A percentile compares a stretch with the other conserved stretches of the same genome.
Evolutionary conservation across 1,140 invertebrate genomes (phyloP).

Genomic region (Bombus pascuorum): DNA sequence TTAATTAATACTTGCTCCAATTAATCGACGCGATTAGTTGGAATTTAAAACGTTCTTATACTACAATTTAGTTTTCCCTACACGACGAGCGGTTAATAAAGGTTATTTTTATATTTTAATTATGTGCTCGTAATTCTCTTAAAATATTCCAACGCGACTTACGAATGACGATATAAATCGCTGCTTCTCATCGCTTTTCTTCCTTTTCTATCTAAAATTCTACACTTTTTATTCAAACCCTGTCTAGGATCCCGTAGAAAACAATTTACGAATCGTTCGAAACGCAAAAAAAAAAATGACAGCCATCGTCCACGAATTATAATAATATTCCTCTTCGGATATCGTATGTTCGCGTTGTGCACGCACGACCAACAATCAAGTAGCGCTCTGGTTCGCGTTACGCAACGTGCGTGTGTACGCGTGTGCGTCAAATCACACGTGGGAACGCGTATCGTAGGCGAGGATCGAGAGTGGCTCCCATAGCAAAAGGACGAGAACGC

Average conservation of each 20-base stretch:
- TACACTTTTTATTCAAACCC: neutral
- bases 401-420: slow-evolving; percentile 54
- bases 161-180: too few relatives aligned
- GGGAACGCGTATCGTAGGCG: slow-evolving; percentile 59
- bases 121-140: too few relatives aligned
- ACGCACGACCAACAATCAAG: slow-evolving; percentile 48
- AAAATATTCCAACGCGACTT: too few relatives aligned
- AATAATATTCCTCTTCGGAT: neutral
- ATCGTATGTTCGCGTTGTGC: slow-evolving; percentile 19
- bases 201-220: neutral
- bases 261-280: neutral
- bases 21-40: neutral
- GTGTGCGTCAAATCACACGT: slow-evolving; percentile 55
- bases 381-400: slow-evolving; percentile 43
- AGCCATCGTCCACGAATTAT: neutral
- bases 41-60: neutral
- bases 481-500: slow-evolving; percentile 31
- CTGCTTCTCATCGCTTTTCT: too few relatives aligned
- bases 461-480: slow-evolving; percentile 49
- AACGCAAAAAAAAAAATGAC: neutral
- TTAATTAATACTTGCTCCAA: neutral
- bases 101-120: too few relatives aligned
- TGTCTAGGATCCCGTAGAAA: too few relatives aligned
- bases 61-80: too few relatives aligned
- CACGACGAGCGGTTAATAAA: too few relatives aligned